These are phyloP conservation scores for Halcyon chelicuti DNA, from an alignment of 2,797 vertebrate species.

Conservation along the genomic window DNA sequence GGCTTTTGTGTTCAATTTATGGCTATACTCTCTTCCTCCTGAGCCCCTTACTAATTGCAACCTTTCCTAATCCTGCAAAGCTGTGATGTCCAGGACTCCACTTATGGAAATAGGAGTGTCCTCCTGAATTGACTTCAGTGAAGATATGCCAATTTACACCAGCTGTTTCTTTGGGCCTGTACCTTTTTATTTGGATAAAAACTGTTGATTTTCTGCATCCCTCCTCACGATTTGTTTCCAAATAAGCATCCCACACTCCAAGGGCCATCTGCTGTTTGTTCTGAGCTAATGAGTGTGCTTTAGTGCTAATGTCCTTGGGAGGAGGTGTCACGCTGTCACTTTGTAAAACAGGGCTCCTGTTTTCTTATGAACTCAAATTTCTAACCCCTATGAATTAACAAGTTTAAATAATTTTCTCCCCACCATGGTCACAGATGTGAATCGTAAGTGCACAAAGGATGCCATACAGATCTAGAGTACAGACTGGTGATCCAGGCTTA, in stretches of 20 bases:
- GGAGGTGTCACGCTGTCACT: background rate
- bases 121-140: background rate
- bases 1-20: background rate
- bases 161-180: background rate
- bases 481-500: background rate
- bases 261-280: conserved; percentile 34
- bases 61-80: background rate
- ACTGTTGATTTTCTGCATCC: background rate
- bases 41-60: background rate
- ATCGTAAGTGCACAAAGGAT: background rate
- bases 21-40: background rate
- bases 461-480: background rate
- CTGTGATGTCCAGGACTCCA: background rate
- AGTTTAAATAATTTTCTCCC: background rate
- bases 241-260: background rate
- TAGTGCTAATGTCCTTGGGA: background rate
- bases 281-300: background rate
- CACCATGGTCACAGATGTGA: background rate
- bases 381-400: background rate
- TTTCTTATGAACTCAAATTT: background rate
- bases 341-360: background rate
- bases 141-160: background rate
- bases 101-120: background rate
- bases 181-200: conserved; percentile 2
- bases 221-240: conserved; percentile 13